Evolutionary conservation across 2,888 invertebrate species (phyloP).

Genomic region (Dicranocentrus wangi): DNA sequence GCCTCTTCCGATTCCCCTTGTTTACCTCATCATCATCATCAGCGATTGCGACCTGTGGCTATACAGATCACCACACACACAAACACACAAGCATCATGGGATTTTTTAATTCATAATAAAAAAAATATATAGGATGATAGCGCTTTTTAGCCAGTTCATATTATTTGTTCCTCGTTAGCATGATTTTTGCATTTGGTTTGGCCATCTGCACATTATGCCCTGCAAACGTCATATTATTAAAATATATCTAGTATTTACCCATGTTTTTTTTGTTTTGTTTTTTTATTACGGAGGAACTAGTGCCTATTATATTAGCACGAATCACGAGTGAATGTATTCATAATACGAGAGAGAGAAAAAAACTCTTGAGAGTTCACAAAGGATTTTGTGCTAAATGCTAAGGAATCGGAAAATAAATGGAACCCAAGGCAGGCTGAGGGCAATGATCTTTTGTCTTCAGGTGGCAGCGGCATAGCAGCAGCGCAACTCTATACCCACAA

Average conservation of each 20-base stretch:
- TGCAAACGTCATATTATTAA: neutral
- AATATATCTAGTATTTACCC: neutral
- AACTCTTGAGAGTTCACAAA: conserved; percentile 38
- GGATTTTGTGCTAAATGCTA: conserved; percentile 53
- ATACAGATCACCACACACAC: no score
- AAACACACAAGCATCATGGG: neutral
- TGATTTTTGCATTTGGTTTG: no score
- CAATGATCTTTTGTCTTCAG: conserved; percentile 60
- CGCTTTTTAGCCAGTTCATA: neutral
- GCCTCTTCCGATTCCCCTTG: neutral
- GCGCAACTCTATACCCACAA: no score
- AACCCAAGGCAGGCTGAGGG: conserved; percentile 56
- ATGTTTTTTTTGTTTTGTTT: neutral
- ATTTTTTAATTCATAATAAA: conserved; percentile 6
- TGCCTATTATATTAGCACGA: conserved; percentile 6
- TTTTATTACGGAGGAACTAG: neutral
- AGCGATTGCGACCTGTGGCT: no score
- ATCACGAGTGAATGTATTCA: no score
- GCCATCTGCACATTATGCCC: neutral
- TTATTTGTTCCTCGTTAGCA: no score
- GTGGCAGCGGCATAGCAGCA: conserved; percentile 37
- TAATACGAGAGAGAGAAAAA: no score
- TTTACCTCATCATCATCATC: no score
- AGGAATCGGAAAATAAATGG: conserved; percentile 59
- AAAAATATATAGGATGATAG: no score